Evolutionary conservation across 2,888 invertebrate genomes (phyloP).

Genomic region (Drosophila fungiperda): DNA sequence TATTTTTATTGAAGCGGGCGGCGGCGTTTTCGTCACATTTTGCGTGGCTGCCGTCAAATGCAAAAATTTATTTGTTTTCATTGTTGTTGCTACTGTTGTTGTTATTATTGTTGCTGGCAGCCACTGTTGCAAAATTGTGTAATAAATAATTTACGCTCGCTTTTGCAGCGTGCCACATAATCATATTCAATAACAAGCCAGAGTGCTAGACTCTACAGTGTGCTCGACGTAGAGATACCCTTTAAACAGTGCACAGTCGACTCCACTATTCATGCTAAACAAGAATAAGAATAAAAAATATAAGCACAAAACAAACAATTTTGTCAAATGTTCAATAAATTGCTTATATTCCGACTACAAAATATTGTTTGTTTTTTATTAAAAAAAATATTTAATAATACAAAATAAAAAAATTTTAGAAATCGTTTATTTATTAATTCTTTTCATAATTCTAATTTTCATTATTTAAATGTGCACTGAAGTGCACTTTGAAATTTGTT

Average conservation of each 20-base stretch:
- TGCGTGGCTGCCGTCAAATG: constrained; percentile 55
- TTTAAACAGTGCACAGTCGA: background rate
- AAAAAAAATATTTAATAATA: background rate
- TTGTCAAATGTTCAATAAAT: background rate
- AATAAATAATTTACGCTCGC: constrained; percentile 81
- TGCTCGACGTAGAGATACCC: background rate
- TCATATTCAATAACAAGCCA: constrained; percentile 73
- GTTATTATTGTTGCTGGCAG: constrained; percentile 22
- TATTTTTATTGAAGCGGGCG: constrained; percentile 72
- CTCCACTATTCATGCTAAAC: background rate
- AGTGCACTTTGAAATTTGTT: no score
- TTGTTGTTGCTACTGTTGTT: constrained; percentile 39
- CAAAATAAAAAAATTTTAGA: background rate
- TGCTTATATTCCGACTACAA: background rate
- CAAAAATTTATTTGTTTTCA: constrained; percentile 74
- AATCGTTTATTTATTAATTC: background rate
- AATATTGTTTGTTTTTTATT: no score
- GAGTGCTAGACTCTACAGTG: background rate
- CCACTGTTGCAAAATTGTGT: constrained; percentile 67
- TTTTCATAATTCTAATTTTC: background rate
- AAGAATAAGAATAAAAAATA: background rate
- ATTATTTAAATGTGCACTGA: no score
- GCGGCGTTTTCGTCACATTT: constrained; percentile 63
- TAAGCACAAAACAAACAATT: background rate
- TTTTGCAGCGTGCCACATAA: constrained; percentile 81